Conservation (phyloP, 1,140 invertebrate genomes). For the Marisa cornuarietis region DNA sequence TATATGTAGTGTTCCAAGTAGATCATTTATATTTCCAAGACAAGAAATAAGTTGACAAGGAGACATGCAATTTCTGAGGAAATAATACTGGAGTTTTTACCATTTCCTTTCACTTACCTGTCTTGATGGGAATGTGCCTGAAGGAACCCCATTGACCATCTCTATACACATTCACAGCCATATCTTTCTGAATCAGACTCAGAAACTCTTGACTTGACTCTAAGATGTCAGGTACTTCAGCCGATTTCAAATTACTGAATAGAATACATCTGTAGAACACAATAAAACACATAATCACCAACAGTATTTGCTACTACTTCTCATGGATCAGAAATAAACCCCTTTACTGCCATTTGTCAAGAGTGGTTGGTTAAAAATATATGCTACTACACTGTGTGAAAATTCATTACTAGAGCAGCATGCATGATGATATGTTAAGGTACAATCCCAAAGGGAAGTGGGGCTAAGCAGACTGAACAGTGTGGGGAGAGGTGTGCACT, state of each 20-base stretch:
- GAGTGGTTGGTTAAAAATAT: not conserved
- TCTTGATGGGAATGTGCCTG: conserved; percentile 76
- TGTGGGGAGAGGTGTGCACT: too few relatives aligned
- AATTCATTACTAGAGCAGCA: too few relatives aligned
- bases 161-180: conserved; percentile 85
- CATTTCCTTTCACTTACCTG: conserved; percentile 37
- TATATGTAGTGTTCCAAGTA: not conserved
- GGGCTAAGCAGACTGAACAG: too few relatives aligned
- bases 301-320: not conserved
- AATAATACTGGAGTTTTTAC: not conserved
- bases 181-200: conserved; percentile 77
- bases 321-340: not conserved
- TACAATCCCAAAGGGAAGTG: too few relatives aligned
- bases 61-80: not conserved
- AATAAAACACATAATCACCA: not conserved
- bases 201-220: conserved; percentile 67
- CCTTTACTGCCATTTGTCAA: not conserved
- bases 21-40: not conserved
- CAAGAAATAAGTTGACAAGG: not conserved
- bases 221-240: conserved; percentile 6
- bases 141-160: conserved; percentile 85
- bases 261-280: conserved; percentile 11
- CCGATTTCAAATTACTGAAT: conserved; percentile 19
- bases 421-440: too few relatives aligned
- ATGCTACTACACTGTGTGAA: too few relatives aligned